Base-by-base conservation (phyloP, 2,113 vertebrate genomes). In the Polypterus bichir region DNA sequence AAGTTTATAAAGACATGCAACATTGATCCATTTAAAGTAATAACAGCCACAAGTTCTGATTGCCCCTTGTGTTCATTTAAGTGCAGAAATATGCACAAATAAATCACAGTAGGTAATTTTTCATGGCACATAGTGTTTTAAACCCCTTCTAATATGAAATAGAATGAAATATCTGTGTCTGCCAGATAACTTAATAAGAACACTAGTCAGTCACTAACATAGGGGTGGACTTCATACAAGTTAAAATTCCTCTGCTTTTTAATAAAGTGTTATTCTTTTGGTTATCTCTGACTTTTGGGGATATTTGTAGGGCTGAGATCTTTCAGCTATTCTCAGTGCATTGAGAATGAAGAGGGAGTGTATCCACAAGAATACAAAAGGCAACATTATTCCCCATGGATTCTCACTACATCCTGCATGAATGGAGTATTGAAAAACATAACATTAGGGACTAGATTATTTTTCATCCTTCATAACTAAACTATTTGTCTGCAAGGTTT, bases 361-460 rank as follows among this genome's bases (percentile, higher is more conserved):
- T 78, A 79, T 82, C 78, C 78, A 76, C 69, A 64, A 49, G 54
- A 63, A 79, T 78, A 97, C 93, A 97, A 96, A 92, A 91, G 91
- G 78, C 72, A 71, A 92, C 88, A 86, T 96, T 96, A 91, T 97
- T 93, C 82, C 48, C 76, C 59, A 69, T 70, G 81, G 81, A 85
- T 83, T 79, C 80, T 75, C 53, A 66, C 79, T 77, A 83, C 80
- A 74, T 82, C 77, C 82, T 63, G 71, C 77, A 94, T 95, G 92
- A 97, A 94, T 94, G 86, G 90, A 75, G 90, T 80, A 86, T 93
- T 95, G 91, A 97, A 84, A 88, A 81, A 61, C 78, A 71, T 59
- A 68, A 71, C 81, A 86, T 78, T 80, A 61, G 68, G 69, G 72
- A 83, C 74, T 72, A 84, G 92, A 88, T 94, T 88, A 74, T 71